Percentiles rank a stretch among this genome's conserved stretches.
phyloP scores from a whole-genome alignment of 2,888 invertebrate species.

The Cosmia trapezina region DNA sequence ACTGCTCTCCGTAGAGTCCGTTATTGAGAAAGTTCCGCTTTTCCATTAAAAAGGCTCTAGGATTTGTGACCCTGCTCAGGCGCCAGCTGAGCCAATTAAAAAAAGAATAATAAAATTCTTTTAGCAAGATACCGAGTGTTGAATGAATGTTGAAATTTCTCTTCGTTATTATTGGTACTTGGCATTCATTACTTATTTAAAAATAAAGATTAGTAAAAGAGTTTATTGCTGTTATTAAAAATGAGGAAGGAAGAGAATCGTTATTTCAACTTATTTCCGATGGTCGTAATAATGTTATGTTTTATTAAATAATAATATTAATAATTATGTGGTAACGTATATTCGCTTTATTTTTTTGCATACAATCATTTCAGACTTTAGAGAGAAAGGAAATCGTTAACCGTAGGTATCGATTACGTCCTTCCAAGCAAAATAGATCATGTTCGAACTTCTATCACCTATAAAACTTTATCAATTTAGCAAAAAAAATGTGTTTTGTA shows the following conservation, averaged over 20 bases:
- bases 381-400: constrained; percentile 51
- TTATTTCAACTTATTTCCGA: constrained; percentile 48
- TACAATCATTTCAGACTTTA: constrained; percentile 27
- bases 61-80: constrained; percentile 50
- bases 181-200: constrained; percentile 39
- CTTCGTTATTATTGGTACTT: constrained; percentile 40
- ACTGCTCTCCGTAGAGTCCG: constrained; percentile 73
- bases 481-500: background rate
- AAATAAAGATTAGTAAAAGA: constrained; percentile 54
- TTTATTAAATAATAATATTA: constrained; percentile 57
- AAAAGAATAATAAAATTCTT: constrained; percentile 17
- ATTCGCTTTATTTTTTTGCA: constrained; percentile 34
- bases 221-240: constrained; percentile 59
- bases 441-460: background rate
- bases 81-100: constrained; percentile 41
- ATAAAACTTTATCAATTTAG: background rate
- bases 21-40: constrained; percentile 86
- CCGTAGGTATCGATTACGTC: constrained; percentile 10
- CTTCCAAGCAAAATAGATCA: constrained; percentile 6
- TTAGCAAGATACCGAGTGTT: constrained; percentile 11
- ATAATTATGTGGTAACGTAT: constrained; percentile 41
- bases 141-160: constrained; percentile 36
- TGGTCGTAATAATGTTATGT: constrained; percentile 46
- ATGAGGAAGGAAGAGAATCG: constrained; percentile 62
- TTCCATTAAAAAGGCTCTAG: constrained; percentile 72